Evolutionary conservation across 2,888 invertebrate genomes (phyloP), one percentile per base, ranked within the genome.

Genomic region (Cheilosia urbana): DNA sequence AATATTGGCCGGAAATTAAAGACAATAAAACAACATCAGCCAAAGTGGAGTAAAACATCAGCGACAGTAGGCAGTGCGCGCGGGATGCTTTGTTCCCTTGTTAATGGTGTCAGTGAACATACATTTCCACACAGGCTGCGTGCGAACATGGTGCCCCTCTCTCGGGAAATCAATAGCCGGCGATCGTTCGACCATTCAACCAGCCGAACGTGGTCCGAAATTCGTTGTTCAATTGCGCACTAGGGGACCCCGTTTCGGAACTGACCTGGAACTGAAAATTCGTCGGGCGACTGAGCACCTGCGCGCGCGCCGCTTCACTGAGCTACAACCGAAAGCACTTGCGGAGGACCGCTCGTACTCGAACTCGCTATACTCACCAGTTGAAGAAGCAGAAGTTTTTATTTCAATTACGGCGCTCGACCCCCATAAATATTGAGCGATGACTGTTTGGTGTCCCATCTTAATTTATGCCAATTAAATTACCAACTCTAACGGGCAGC

Each of bases 401-500:
- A 65, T 85, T 85, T 81, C 81, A 81, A 85, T 85, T 85, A 77
- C 66, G 13, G 11, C 49, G 6, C 72, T 76, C 81, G 76, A 81
- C 81, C 85, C 76, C 81, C 76, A 81, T 81, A 85, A 72, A 84
- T 84, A 80, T 80, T 65, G 80, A 84, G 47, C 80, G 80, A 80
- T 84, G 84, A 79, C 73, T 84, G 73, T 73, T 83, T 84, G 84
- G 84, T 84, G 85, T 85, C 85, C 72, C 79, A 51, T 27, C 76
- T 81, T 85, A 85, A 85, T 85, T 81, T 85, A 85, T 81, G 62
- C 81, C 85, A 85, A 85, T 85, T 85, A 81, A 81, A 81, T 85
- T 71, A 81, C 80, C 71, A 72, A 51, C 76, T 80, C 71, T 80
- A 71, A 76, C 84, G 80, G 84, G 81, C 81, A 71, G 34, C 63